Base-by-base conservation (phyloP, 2,113 vertebrate species). In the Oncorhynchus clarkii region DNA sequence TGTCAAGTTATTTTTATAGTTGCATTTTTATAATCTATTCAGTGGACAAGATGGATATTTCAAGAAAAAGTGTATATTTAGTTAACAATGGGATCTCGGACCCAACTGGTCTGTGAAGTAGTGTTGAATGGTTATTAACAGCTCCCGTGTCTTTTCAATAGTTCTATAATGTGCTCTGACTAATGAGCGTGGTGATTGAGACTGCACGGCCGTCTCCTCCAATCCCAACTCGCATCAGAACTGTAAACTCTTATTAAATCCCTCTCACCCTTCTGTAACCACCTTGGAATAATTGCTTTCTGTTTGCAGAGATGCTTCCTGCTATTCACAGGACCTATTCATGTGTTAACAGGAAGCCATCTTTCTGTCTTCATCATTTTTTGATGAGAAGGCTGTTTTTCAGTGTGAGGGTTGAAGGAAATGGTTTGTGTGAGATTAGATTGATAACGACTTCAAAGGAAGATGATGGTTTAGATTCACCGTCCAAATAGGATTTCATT, bases 161-260 rank as follows among this genome's bases (percentile, higher is more conserved):
- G 39, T 45, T 45, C 39, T 45, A 11, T 11, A 45, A 45, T 54
- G 12, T 54, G 51, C 51, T 54, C 16, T 18, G 12, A 54, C 12
- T 54, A 54, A 54, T 54, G 51, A 5, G 51, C 51, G 26, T 57
- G 26, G 59, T 73, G 69, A 85, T 34, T 54, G 51, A 54, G 16
- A 16, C n/a, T 24, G 59, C 59, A 62, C 2, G 5, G n/a, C 16
- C 2, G 59, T 22, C n/a, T 62, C 18, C 16, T 62, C 20, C 76
- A 65, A 20, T 60, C 16, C 18, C 59, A 2, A 60, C 20, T 60
- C 6, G 20, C 18, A 60, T 60, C 18, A 60, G 66, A 34, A 26
- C 66, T 31, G 57, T 72, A 67, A 78, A 75, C 77, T 48, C 59
- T 67, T 67, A 75, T 70, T 75, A 74, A 71, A 66, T 57, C 39